Evolutionary conservation across 2,888 invertebrate genomes (phyloP).

Genomic region (Chloromyia formosa): DNA sequence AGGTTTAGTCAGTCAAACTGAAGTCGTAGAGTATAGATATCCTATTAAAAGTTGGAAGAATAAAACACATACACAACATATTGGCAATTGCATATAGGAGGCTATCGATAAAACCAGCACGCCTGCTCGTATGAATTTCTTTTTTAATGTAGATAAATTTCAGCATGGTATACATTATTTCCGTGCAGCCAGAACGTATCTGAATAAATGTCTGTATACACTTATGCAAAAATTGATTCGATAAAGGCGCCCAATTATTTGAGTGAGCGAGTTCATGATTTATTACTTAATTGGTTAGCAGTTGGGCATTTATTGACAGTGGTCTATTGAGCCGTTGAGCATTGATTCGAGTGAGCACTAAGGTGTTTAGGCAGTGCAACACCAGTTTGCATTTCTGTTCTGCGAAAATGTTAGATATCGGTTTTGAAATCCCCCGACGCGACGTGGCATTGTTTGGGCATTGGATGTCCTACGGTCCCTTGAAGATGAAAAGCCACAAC

Average conservation of each 20-base stretch:
- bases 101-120: slow-evolving; percentile 18
- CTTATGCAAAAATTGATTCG: slow-evolving; percentile 31
- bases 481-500: neutral
- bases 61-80: neutral
- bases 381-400: neutral
- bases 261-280: slow-evolving; percentile 40
- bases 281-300: slow-evolving; percentile 41
- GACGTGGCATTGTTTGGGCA: neutral
- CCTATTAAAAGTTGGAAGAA: slow-evolving; percentile 5
- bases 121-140: neutral
- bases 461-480: neutral
- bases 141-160: neutral
- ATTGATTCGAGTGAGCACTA: slow-evolving; percentile 13
- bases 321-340: slow-evolving; percentile 29
- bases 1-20: slow-evolving; percentile 30
- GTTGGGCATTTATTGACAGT: slow-evolving; percentile 37
- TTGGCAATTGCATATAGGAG: neutral
- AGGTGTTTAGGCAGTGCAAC: neutral
- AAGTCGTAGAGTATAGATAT: slow-evolving; percentile 23
- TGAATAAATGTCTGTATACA: neutral
- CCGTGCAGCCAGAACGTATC: neutral
- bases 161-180: neutral
- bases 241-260: slow-evolving; percentile 41
- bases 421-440: neutral
- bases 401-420: neutral